Evolutionary conservation across 2,797 vertebrate genomes (phyloP).

Genomic region (Spinus pinus): DNA sequence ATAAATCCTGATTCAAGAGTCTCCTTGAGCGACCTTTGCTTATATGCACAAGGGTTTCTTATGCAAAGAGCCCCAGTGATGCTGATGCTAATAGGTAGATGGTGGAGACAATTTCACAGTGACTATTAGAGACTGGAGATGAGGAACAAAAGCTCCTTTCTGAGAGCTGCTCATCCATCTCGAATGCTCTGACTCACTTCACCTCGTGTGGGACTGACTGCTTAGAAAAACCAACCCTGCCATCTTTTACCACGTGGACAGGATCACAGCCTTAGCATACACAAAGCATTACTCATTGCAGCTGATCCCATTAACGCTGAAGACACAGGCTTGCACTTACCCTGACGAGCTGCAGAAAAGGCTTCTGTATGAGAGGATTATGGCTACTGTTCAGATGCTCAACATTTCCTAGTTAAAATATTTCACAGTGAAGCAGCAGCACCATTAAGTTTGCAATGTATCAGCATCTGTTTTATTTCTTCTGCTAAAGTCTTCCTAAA

Average conservation of each 20-base stretch:
- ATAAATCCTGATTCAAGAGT: not conserved
- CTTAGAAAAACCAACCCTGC: conserved; percentile 10
- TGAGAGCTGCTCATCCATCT: conserved; percentile 35
- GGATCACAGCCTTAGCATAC: conserved; percentile 7
- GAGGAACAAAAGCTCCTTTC: conserved; percentile 61
- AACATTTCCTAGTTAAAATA: not conserved
- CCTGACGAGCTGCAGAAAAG: not conserved
- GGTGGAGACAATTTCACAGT: not conserved
- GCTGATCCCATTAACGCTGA: conserved; percentile 29
- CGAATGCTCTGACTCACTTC: conserved; percentile 26
- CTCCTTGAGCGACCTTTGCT: conserved; percentile 1
- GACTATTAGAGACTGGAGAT: not conserved
- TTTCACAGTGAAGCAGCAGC: not conserved
- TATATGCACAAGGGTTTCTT: not conserved
- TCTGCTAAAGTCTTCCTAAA: not conserved
- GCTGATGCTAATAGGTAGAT: conserved; percentile 26
- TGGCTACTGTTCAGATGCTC: conserved; percentile 4
- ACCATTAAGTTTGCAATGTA: not conserved
- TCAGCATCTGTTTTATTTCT: not conserved
- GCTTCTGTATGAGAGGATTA: conserved; percentile 22
- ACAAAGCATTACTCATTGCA: conserved; percentile 47
- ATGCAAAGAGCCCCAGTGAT: not conserved
- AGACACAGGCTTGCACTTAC: conserved; percentile 25
- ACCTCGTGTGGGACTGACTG: conserved; percentile 13
- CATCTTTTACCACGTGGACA: not conserved